A percentile compares a stretch with the other conserved stretches of the same genome.
These are phyloP conservation scores for Ceratina australensis DNA, from an alignment of 1,140 invertebrate genomes.

Conservation along the genomic window DNA sequence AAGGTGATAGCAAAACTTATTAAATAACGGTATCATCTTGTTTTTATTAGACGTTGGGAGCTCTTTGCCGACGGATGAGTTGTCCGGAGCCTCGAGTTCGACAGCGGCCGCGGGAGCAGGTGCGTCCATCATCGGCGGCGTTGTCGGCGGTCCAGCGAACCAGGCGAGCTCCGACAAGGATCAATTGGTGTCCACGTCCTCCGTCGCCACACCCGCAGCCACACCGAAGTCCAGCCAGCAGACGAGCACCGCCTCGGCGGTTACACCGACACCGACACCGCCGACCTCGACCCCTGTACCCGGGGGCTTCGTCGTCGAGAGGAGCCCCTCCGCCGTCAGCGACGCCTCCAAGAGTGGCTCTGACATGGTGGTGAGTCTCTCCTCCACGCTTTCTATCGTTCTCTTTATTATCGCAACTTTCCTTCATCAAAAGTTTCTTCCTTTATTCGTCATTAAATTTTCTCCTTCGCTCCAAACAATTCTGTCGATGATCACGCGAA, in stretches of 20 bases:
- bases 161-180: constrained; percentile 63
- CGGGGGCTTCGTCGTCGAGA: constrained; percentile 78
- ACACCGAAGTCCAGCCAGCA: constrained; percentile 65
- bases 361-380: constrained; percentile 85
- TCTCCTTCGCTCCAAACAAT: too few relatives aligned
- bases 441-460: not conserved
- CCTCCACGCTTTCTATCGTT: constrained; percentile 28
- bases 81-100: constrained; percentile 74
- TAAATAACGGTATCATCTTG: not conserved
- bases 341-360: constrained; percentile 86
- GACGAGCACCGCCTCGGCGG: constrained; percentile 52
- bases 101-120: constrained; percentile 72
- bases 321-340: constrained; percentile 85
- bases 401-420: not conserved
- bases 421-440: not conserved
- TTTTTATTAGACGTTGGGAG: constrained; percentile 71
- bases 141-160: constrained; percentile 54
- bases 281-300: constrained; percentile 65
- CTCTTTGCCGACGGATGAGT: constrained; percentile 76
- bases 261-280: constrained; percentile 60
- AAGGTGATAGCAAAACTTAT: too few relatives aligned
- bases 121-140: constrained; percentile 68
- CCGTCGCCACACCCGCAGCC: constrained; percentile 59
- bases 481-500: too few relatives aligned
- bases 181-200: constrained; percentile 65